phyloP scores from a whole-genome alignment of 1,140 invertebrate species.

The Heliothis subflexa region DNA sequence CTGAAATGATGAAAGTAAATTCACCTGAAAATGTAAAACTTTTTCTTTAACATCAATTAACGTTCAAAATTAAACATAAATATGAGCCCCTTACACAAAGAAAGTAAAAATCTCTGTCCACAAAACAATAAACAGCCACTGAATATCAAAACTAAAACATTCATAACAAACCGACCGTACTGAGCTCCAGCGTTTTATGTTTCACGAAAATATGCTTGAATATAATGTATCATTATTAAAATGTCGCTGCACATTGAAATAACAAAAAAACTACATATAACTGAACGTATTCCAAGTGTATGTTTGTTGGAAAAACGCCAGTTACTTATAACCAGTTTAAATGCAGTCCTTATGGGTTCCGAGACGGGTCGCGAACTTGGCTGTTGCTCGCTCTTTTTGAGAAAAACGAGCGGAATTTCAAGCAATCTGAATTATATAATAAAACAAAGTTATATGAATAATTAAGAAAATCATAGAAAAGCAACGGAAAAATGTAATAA shows the following conservation, averaged over 20 bases:
- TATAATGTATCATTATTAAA: slow-evolving; percentile 42
- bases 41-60: no score
- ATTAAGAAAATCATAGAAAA: neutral
- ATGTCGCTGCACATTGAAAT: slow-evolving; percentile 45
- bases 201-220: slow-evolving; percentile 5
- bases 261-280: slow-evolving; percentile 35
- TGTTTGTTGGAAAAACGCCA: slow-evolving; percentile 47
- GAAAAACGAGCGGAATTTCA: slow-evolving; percentile 1
- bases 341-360: slow-evolving; percentile 43
- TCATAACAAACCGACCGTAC: slow-evolving; percentile 5
- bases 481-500: neutral
- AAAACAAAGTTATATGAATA: no score
- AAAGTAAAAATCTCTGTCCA: neutral
- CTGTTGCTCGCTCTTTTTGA: neutral
- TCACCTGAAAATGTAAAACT: no score
- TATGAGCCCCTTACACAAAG: no score
- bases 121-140: neutral
- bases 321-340: slow-evolving; percentile 46
- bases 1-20: no score
- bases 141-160: slow-evolving; percentile 16
- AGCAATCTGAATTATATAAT: slow-evolving; percentile 24
- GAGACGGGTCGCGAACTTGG: slow-evolving; percentile 21
- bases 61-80: no score
- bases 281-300: slow-evolving; percentile 30
- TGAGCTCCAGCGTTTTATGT: neutral